phyloP scores from a whole-genome alignment of 2,888 invertebrate genomes.

The Alentia gelatinosa region DNA sequence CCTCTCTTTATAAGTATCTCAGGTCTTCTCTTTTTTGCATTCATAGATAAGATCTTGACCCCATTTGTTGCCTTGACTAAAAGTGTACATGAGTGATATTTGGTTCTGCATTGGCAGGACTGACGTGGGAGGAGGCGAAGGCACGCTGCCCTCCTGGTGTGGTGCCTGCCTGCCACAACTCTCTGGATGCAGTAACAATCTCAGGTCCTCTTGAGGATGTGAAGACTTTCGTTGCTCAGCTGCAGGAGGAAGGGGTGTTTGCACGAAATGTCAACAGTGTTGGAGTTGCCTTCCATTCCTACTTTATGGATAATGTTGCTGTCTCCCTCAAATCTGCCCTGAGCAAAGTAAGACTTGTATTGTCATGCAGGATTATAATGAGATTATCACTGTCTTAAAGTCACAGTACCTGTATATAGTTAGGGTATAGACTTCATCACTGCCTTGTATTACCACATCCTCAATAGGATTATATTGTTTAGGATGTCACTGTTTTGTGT shows the following conservation, averaged over 20 bases:
- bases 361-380: too few species aligned
- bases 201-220: conserved; percentile 87
- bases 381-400: too few species aligned
- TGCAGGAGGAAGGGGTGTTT: conserved; percentile 77
- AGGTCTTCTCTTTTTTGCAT: background rate
- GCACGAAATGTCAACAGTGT: conserved; percentile 79
- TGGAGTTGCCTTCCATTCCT: conserved; percentile 80
- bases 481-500: too few species aligned
- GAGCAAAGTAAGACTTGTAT: conserved; percentile 75
- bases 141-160: conserved; percentile 78
- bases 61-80: too few species aligned
- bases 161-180: conserved; percentile 92
- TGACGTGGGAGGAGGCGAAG: conserved; percentile 80
- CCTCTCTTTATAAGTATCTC: background rate
- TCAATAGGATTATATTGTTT: too few species aligned
- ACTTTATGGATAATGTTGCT: conserved; percentile 79
- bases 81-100: background rate
- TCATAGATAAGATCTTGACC: too few species aligned
- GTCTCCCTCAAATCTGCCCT: conserved; percentile 75
- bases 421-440: too few species aligned
- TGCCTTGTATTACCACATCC: too few species aligned
- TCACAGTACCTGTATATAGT: too few species aligned
- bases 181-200: conserved; percentile 94
- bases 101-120: conserved; percentile 66
- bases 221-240: conserved; percentile 74